Evolutionary conservation across 1,140 invertebrate species (phyloP).

Genomic region (Drosophila kohkoa): DNA sequence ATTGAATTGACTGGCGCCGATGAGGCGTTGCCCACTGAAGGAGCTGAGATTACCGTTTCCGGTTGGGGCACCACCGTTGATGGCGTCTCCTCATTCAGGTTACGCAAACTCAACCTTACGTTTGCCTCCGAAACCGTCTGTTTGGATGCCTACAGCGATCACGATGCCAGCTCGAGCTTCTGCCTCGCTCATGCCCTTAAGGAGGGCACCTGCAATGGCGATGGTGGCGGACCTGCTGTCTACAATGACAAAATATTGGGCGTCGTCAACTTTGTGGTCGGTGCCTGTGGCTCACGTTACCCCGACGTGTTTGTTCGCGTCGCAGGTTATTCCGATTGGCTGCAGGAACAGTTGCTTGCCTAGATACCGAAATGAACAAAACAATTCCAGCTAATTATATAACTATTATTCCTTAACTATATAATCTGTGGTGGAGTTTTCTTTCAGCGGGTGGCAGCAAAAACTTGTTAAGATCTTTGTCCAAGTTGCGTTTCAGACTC

Average conservation of each 20-base stretch:
- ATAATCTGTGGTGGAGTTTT: background rate
- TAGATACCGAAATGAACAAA: conserved; percentile 9
- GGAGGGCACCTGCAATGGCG: conserved; percentile 74
- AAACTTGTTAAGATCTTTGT: too few relatives aligned
- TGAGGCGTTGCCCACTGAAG: conserved; percentile 39
- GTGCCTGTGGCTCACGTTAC: conserved; percentile 76
- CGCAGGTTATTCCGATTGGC: conserved; percentile 57
- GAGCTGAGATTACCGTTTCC: conserved; percentile 45
- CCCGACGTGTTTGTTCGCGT: conserved; percentile 72
- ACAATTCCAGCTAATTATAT: conserved; percentile 15
- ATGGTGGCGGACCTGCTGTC: conserved; percentile 71
- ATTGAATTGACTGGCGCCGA: conserved; percentile 40
- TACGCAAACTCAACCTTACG: conserved; percentile 43
- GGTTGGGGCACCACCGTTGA: conserved; percentile 70
- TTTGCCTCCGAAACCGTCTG: conserved; percentile 53
- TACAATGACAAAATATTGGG: conserved; percentile 61
- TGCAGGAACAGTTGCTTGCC: conserved; percentile 49
- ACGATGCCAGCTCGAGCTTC: conserved; percentile 45
- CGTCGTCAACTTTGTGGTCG: conserved; percentile 72
- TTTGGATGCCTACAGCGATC: conserved; percentile 58
- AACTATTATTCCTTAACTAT: background rate
- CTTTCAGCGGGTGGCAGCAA: background rate
- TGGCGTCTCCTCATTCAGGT: conserved; percentile 62
- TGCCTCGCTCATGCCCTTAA: conserved; percentile 70
- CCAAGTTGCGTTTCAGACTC: too few relatives aligned